Percentiles rank a stretch among this genome's conserved stretches.
phyloP scores from a whole-genome alignment of 2,113 vertebrate genomes.

The Melozone crissalis region DNA sequence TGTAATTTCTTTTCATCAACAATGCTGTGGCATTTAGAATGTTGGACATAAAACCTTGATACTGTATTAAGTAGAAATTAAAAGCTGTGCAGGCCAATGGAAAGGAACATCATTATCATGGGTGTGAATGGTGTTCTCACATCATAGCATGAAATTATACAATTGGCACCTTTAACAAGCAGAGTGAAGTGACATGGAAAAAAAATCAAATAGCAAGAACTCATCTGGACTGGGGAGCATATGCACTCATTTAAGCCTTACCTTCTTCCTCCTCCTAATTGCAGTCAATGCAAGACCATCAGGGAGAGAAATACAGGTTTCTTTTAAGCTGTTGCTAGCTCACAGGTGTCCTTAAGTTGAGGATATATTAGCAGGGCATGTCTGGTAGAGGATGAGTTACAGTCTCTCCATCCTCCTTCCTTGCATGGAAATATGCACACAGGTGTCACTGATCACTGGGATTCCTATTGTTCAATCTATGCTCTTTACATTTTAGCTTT shows the following conservation, averaged over 20 bases:
- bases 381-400: not conserved
- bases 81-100: conserved; percentile 40
- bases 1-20: conserved; percentile 72
- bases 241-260: not conserved
- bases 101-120: conserved; percentile 1
- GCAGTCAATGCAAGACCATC: not conserved
- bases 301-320: conserved; percentile 10
- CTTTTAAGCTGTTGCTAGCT: not conserved
- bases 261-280: conserved; percentile 28
- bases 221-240: not conserved
- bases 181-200: not conserved
- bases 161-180: not conserved
- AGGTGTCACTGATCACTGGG: not conserved
- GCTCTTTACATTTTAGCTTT: not conserved
- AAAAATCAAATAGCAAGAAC: not conserved
- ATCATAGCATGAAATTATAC: not conserved
- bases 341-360: not conserved
- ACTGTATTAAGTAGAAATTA: conserved; percentile 70
- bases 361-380: not conserved
- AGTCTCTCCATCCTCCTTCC: not conserved
- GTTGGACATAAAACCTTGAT: conserved; percentile 19
- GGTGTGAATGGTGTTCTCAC: not conserved
- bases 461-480: not conserved
- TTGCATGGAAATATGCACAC: not conserved
- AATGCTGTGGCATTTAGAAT: conserved; percentile 42